Percentiles rank a stretch among this genome's conserved stretches.
Conservation (phyloP, 2,888 invertebrate genomes). For the Stomorhina lunata region DNA sequence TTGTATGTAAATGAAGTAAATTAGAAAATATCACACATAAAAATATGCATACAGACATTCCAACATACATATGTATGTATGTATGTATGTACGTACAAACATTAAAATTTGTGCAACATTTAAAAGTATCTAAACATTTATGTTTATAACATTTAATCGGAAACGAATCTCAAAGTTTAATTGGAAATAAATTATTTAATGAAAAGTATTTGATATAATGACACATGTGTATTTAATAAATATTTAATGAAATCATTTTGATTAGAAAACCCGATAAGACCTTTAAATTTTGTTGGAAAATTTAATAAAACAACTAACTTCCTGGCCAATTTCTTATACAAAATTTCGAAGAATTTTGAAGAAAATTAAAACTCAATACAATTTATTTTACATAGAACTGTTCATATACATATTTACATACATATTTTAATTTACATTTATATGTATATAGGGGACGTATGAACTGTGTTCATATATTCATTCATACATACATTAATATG, state of each 20-base stretch:
- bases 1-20: too few relatives aligned
- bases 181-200: too few relatives aligned
- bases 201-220: too few relatives aligned
- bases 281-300: too few relatives aligned
- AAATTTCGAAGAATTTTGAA: constrained; percentile 10
- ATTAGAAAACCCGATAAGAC: too few relatives aligned
- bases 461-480: neutral
- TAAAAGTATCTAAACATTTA: neutral
- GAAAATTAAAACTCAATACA: neutral
- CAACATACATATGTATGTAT: neutral
- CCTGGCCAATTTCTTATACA: neutral
- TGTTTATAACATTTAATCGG: too few relatives aligned
- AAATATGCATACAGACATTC: neutral
- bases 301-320: too few relatives aligned
- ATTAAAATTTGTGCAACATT: neutral
- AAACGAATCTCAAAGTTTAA: too few relatives aligned
- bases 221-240: too few relatives aligned
- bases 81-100: too few relatives aligned
- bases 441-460: neutral
- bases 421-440: neutral
- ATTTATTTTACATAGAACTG: constrained; percentile 1
- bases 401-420: neutral
- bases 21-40: neutral
- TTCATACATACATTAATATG: neutral
- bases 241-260: too few relatives aligned